A percentile compares a stretch with the other conserved stretches of the same genome.
These are phyloP conservation scores for Pristionchus mayeri DNA, from an alignment of 2,888 invertebrate species.

Conservation along the genomic window DNA sequence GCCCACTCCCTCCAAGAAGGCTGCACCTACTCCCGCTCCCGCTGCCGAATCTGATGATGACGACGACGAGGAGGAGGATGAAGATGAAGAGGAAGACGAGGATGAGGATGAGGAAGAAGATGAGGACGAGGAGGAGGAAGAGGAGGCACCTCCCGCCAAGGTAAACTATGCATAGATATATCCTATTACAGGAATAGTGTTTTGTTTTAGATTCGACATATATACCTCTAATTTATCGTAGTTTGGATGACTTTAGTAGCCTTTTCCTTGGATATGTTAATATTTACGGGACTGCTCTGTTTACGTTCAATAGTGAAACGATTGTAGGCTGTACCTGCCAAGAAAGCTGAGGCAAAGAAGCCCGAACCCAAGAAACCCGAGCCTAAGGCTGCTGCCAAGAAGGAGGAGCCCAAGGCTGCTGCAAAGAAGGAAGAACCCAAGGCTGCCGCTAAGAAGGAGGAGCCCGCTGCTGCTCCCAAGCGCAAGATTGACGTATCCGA, in stretches of 20 bases:
- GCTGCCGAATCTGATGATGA: background rate
- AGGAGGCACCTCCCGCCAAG: slow-evolving; percentile 43
- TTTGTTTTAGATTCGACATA: too few relatives aligned
- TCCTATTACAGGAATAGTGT: background rate
- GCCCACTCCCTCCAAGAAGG: slow-evolving; percentile 22
- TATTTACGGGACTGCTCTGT: too few relatives aligned
- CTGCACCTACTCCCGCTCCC: background rate
- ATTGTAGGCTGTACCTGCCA: slow-evolving; percentile 22
- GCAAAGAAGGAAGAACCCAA: slow-evolving; percentile 34
- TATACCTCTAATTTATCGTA: too few relatives aligned
- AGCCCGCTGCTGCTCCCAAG: slow-evolving; percentile 45
- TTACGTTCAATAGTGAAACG: background rate
- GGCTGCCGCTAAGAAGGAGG: slow-evolving; percentile 42
- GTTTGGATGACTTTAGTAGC: background rate
- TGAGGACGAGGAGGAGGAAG: slow-evolving; percentile 9
- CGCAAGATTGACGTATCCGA: background rate
- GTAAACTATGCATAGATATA: background rate
- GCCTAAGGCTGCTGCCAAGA: slow-evolving; percentile 18
- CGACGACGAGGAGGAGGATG: slow-evolving; percentile 1
- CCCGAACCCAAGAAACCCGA: slow-evolving; percentile 29
- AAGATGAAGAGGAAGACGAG: slow-evolving; percentile 15
- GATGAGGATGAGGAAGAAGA: slow-evolving; percentile 32
- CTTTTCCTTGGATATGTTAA: too few relatives aligned
- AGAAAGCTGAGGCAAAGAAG: slow-evolving; percentile 46
- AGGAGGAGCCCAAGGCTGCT: background rate